phyloP scores from a whole-genome alignment of 2,888 invertebrate genomes.

The Synergus laeviventris region DNA sequence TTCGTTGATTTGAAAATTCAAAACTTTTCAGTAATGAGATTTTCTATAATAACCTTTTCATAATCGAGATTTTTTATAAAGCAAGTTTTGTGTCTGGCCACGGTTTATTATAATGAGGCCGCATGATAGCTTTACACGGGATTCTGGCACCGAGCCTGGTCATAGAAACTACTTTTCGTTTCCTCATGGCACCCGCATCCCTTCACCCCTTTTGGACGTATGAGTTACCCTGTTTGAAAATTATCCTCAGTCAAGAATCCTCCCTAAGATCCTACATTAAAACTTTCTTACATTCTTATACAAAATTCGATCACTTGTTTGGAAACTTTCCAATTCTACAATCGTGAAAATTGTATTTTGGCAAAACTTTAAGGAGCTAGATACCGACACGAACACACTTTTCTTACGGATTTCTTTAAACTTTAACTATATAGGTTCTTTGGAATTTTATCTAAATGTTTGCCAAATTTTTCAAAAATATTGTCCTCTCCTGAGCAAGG shows the following conservation, averaged over 20 bases:
- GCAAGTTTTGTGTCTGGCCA: constrained; percentile 38
- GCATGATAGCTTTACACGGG: constrained; percentile 63
- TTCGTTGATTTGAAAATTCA: too few species aligned
- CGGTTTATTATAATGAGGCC: constrained; percentile 66
- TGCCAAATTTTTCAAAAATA: too few species aligned
- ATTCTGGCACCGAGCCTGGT: constrained; percentile 64
- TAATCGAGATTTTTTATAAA: neutral
- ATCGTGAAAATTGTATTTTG: neutral
- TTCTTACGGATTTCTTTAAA: too few species aligned
- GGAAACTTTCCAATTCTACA: neutral
- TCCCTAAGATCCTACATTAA: neutral
- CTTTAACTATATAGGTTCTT: too few species aligned
- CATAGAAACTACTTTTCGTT: constrained; percentile 48
- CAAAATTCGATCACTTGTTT: neutral
- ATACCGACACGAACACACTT: too few species aligned
- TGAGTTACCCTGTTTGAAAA: constrained; percentile 1
- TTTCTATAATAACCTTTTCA: neutral
- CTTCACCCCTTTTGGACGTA: neutral
- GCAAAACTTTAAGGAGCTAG: neutral
- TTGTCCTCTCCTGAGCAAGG: too few species aligned
- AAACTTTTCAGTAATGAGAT: neutral
- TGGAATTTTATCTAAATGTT: too few species aligned
- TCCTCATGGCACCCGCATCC: constrained; percentile 42
- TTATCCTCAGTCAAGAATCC: constrained; percentile 9
- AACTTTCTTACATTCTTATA: neutral